Conservation (phyloP, 2,113 vertebrate genomes). For the Bambusicola thoracicus region DNA sequence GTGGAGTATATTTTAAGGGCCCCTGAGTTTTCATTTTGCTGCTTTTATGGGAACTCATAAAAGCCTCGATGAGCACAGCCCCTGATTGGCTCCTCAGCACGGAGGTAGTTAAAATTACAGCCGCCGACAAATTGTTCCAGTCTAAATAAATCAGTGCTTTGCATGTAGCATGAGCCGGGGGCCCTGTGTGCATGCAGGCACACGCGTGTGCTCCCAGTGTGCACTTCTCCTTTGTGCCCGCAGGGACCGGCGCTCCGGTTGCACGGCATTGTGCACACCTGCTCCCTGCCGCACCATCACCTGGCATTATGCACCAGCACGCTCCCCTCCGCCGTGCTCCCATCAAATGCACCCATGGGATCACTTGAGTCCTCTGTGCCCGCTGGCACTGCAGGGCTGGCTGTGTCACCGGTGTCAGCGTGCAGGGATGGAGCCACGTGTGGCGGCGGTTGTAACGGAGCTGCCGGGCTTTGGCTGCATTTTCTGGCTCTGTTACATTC, state of each 20-base stretch:
- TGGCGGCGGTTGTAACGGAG: not conserved
- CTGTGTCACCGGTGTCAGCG: not conserved
- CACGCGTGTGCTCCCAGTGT: fast-evolving
- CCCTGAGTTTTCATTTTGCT: constrained; percentile 89
- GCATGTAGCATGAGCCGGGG: constrained; percentile 34
- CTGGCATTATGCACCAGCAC: fast-evolving
- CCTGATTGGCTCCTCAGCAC: constrained; percentile 81
- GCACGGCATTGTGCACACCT: fast-evolving
- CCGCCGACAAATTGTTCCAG: constrained; percentile 85
- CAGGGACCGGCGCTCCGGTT: fast-evolving
- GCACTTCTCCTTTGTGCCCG: fast-evolving
- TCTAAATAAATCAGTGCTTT: constrained; percentile 80
- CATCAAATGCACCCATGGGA: fast-evolving
- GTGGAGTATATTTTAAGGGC: constrained; percentile 87
- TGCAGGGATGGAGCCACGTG: fast-evolving
- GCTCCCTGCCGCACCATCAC: not conserved
- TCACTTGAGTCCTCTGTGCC: fast-evolving
- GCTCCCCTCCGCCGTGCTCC: fast-evolving
- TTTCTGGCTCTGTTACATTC: not conserved
- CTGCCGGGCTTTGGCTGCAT: not conserved
- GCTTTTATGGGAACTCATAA: constrained; percentile 87
- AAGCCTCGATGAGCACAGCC: constrained; percentile 73
- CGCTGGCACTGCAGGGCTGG: fast-evolving
- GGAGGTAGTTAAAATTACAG: constrained; percentile 87
- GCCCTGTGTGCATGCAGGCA: fast-evolving